Conservation (phyloP, 1,140 invertebrate species). For the Drosophila teissieri region DNA sequence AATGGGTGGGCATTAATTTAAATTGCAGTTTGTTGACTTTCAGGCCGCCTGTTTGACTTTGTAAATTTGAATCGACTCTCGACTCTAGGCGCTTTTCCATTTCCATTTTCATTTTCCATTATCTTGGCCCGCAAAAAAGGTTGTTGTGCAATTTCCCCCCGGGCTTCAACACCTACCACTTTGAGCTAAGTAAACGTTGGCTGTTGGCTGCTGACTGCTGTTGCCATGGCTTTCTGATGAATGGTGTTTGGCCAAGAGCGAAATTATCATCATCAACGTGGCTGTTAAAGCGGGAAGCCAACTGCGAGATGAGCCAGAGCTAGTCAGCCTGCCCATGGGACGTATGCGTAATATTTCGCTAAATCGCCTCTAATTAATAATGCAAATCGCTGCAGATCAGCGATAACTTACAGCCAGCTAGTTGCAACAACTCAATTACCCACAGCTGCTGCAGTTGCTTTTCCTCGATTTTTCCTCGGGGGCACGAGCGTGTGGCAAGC, state of each 20-base stretch:
- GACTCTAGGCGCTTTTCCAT: too few species aligned
- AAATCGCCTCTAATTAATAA: conserved; percentile 71
- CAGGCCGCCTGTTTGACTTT: conserved; percentile 36
- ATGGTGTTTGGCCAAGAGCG: conserved; percentile 35
- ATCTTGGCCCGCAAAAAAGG: conserved; percentile 49
- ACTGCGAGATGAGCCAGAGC: conserved; percentile 25
- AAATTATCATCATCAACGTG: conserved; percentile 22
- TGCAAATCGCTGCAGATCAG: conserved; percentile 52
- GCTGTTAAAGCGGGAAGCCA: not conserved
- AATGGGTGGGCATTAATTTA: conserved; percentile 19
- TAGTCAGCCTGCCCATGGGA: conserved; percentile 23
- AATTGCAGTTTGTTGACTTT: conserved; percentile 39
- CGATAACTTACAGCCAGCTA: conserved; percentile 24
- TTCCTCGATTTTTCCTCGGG: conserved; percentile 6
- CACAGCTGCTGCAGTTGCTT: conserved; percentile 22
- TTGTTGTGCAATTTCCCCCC: conserved; percentile 63
- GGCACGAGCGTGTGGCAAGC: conserved; percentile 65
- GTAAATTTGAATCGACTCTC: conserved; percentile 39
- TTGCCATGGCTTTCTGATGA: conserved; percentile 20
- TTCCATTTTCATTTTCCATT: conserved; percentile 46
- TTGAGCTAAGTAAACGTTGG: conserved; percentile 35
- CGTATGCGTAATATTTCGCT: conserved; percentile 59
- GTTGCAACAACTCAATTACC: conserved; percentile 73
- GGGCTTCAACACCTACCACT: conserved; percentile 72
- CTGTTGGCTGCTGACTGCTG: not conserved